phyloP scores from a whole-genome alignment of 2,797 vertebrate species.

The Austrolebias charrua region DNA sequence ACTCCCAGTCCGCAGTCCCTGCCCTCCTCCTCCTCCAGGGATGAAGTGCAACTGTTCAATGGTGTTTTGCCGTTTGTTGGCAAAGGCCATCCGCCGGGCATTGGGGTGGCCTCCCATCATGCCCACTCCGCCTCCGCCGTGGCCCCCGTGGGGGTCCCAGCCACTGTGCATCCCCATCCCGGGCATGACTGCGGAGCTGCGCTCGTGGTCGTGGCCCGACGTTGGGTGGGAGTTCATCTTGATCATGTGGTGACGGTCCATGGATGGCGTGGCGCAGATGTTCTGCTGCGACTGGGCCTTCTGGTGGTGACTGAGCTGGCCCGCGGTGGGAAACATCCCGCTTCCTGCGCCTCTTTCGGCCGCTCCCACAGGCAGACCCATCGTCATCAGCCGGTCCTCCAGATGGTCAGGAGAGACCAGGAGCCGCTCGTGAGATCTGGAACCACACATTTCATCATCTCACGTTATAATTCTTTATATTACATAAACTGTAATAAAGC shows the following conservation, averaged over 20 bases:
- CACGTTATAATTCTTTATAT: not conserved
- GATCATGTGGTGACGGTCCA: slow-evolving; percentile 88
- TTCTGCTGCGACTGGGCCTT: slow-evolving; percentile 87
- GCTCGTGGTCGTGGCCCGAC: slow-evolving; percentile 79
- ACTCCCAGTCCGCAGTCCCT: slow-evolving; percentile 86
- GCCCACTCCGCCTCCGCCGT: slow-evolving; percentile 32
- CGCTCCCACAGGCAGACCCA: slow-evolving; percentile 60
- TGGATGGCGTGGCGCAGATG: slow-evolving; percentile 82
- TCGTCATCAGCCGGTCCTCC: slow-evolving; percentile 72
- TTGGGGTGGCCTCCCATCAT: slow-evolving; percentile 62
- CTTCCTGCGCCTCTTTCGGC: slow-evolving; percentile 54
- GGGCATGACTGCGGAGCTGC: slow-evolving; percentile 42
- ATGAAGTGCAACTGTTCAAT: slow-evolving; percentile 92
- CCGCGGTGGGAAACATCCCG: slow-evolving; percentile 74
- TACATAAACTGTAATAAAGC: no score
- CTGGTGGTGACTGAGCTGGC: slow-evolving; percentile 80
- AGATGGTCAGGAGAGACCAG: slow-evolving; percentile 78
- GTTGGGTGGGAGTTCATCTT: slow-evolving; percentile 89
- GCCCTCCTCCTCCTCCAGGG: slow-evolving; percentile 84
- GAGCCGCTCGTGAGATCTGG: slow-evolving; percentile 81
- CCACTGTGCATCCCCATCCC: slow-evolving; percentile 60
- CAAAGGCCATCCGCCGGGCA: slow-evolving; percentile 84
- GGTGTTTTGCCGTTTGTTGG: slow-evolving; percentile 87
- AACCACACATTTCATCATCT: not conserved
- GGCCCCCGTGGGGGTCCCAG: slow-evolving; percentile 61